Conservation (phyloP, 1,140 invertebrate genomes). For the Goniozus legneri region DNA sequence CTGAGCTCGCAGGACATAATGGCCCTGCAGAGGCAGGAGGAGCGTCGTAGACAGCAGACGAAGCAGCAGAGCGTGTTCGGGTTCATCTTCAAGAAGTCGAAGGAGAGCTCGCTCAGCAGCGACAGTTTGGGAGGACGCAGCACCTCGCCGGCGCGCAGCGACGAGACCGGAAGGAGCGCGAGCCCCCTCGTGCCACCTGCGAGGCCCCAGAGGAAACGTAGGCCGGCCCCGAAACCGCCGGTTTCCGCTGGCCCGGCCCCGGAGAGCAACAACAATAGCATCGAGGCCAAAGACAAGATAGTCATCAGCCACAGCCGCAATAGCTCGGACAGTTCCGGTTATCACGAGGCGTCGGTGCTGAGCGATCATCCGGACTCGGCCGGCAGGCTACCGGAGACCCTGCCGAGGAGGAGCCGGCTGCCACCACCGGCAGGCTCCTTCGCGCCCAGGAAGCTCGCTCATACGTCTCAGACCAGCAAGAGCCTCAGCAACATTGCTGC, state of each 20-base stretch:
- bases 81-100: constrained; percentile 56
- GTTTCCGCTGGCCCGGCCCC: constrained; percentile 1
- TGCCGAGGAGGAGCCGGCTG: constrained; percentile 44
- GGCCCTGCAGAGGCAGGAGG: constrained; percentile 59
- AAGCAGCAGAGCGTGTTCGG: constrained; percentile 56
- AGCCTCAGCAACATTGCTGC: constrained; percentile 44
- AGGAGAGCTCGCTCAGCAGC: constrained; percentile 53
- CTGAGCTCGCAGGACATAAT: constrained; percentile 65
- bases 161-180: constrained; percentile 47
- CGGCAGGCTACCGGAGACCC: constrained; percentile 40
- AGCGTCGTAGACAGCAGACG: constrained; percentile 53
- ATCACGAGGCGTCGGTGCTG: constrained; percentile 70
- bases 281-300: constrained; percentile 35
- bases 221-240: constrained; percentile 62
- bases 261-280: constrained; percentile 8
- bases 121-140: constrained; percentile 53
- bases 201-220: constrained; percentile 56
- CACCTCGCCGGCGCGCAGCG: constrained; percentile 54
- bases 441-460: constrained; percentile 38
- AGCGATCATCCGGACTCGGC: constrained; percentile 60
- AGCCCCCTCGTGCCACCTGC: constrained; percentile 46
- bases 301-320: constrained; percentile 68
- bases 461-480: constrained; percentile 47
- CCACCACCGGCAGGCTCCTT: constrained; percentile 31
- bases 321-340: constrained; percentile 73